Conservation (phyloP, 2,888 invertebrate genomes). For the Gisinianus flammeolus region DNA sequence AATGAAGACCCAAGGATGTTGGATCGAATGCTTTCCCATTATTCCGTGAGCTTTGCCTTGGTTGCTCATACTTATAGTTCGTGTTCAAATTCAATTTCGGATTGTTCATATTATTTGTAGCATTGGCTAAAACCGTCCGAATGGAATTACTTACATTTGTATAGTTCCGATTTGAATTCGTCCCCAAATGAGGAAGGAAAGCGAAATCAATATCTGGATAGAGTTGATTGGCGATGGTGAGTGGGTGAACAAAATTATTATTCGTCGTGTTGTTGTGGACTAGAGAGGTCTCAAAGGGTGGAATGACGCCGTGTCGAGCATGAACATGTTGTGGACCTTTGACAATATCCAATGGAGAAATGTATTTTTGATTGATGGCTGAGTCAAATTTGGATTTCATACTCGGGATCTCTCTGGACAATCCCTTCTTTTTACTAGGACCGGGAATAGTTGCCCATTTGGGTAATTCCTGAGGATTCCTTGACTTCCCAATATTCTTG, state of each 20-base stretch:
- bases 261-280: neutral
- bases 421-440: neutral
- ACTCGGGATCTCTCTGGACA: neutral
- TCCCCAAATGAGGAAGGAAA: too few relatives aligned
- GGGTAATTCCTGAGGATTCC: neutral
- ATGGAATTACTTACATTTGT: conserved; percentile 11
- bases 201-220: too few relatives aligned
- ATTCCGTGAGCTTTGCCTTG: neutral
- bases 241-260: neutral
- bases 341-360: neutral
- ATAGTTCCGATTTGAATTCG: neutral
- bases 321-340: neutral
- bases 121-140: conserved; percentile 2
- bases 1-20: neutral
- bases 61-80: neutral
- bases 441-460: conserved; percentile 12
- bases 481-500: neutral
- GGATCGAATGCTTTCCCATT: neutral
- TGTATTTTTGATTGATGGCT: neutral
- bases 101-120: neutral
- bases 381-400: neutral
- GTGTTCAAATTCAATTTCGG: neutral
- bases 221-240: too few relatives aligned
- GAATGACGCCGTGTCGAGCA: neutral
- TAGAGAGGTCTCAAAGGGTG: neutral